Evolutionary conservation across 2,113 vertebrate species (phyloP), one percentile per base, ranked within the genome.

Genomic region (Charadrius vociferus): DNA sequence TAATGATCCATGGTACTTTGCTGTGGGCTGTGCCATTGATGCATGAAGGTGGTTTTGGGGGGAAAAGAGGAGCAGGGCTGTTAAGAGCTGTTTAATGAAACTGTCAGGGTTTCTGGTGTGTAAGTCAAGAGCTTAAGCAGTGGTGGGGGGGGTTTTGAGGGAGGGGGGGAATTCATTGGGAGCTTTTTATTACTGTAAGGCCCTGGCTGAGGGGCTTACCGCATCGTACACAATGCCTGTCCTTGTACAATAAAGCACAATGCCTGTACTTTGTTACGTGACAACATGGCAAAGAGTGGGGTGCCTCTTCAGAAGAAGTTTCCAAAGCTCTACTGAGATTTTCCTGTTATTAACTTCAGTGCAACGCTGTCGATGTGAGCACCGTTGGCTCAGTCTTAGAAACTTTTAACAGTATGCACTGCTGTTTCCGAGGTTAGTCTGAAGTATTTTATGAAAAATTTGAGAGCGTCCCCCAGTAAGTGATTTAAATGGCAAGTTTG

Each of bases 401-500:
- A 81, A 67, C 71, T 58, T 85, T n/a, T 58, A 52, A 9, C 19
- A 2, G 29, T 0, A 1, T 16, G 14, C 6, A 4, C 30, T 84
- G 26, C 62, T 39, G 12, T 58, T 65, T 36, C 74, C 9, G 36
- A 39, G 39, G 23, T 53, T 17, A 6, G 39, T 7, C 7, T 9
- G 5, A 41, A 71, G 37, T 26, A 22, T 52, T 88, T 58, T 7
- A 4, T 80, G 86, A 66, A 50, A 81, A 84, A 74, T 18, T 18
- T 27, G 66, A 47, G 59, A 83, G n/a, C 34, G 45, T 86, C 75
- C 32, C 32, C 45, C 20, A 22, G 81, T 71, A 67, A 79, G 29
- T 88, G 61, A 93, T 88, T 86, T 66, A 72, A 96, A 59, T 70
- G 91, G 72, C 87, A 87, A 87, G 29, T 74, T 71, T 95, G 93